These are phyloP conservation scores for Channa maculata DNA, from an alignment of 2,113 vertebrate species.

Conservation along the genomic window DNA sequence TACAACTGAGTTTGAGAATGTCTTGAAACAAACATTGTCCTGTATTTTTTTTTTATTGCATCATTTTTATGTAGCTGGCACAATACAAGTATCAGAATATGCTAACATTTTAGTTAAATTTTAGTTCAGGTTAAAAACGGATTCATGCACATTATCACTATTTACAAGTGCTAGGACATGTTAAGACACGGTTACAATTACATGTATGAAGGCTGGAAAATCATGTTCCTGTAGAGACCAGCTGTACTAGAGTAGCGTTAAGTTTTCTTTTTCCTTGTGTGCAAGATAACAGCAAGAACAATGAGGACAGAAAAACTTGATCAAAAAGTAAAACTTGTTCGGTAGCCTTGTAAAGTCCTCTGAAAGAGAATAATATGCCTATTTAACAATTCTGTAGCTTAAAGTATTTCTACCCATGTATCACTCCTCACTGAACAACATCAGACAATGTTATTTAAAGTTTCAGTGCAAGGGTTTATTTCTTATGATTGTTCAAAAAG, in stretches of 20 bases:
- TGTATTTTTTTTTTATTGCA: conserved; percentile 38
- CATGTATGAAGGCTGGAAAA: not conserved
- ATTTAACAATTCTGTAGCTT: no score
- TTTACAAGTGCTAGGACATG: no score
- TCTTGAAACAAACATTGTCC: conserved; percentile 35
- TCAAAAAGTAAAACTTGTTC: not conserved
- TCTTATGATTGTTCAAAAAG: not conserved
- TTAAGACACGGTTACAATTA: no score
- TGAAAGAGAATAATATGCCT: no score
- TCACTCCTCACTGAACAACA: no score
- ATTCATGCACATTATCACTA: no score
- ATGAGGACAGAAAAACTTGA: not conserved
- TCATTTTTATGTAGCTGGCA: not conserved
- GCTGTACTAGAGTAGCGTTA: no score
- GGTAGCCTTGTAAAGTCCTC: no score
- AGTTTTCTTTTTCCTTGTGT: not conserved
- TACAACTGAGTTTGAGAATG: conserved; percentile 64
- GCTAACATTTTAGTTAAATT: no score
- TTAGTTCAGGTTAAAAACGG: no score
- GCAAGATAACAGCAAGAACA: not conserved
- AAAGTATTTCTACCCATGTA: no score
- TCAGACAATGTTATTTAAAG: not conserved
- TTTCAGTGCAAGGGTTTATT: not conserved
- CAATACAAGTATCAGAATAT: no score
- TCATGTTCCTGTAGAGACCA: not conserved